Conservation (phyloP, 1,140 invertebrate genomes). For the Dendrolimus kikuchii region DNA sequence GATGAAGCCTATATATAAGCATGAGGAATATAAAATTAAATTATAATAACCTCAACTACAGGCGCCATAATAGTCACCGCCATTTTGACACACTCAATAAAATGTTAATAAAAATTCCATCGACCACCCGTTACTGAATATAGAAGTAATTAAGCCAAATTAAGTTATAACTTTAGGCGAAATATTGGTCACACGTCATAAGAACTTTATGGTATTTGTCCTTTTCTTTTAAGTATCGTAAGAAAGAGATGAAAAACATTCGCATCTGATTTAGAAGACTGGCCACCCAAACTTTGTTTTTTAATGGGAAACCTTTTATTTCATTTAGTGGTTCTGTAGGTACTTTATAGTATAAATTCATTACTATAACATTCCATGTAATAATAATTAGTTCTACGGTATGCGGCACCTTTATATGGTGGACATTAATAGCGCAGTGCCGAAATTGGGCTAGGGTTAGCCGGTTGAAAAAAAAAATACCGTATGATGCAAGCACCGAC, state of each 20-base stretch:
- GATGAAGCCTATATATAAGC: too few species aligned
- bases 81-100: conserved; percentile 47
- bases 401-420: too few species aligned
- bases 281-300: conserved; percentile 26
- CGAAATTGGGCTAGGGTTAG: too few species aligned
- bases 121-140: conserved; percentile 17
- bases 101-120: conserved; percentile 20
- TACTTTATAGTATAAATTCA: too few species aligned
- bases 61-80: conserved; percentile 48
- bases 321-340: too few species aligned
- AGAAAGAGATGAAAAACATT: conserved; percentile 19
- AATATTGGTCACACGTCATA: conserved; percentile 24
- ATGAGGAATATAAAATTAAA: too few species aligned
- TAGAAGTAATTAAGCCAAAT: conserved; percentile 43
- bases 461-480: too few species aligned
- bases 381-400: too few species aligned
- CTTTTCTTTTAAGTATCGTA: conserved; percentile 8
- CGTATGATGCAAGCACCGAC: too few species aligned
- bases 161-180: conserved; percentile 37
- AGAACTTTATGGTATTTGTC: conserved; percentile 11
- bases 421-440: too few species aligned
- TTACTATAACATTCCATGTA: too few species aligned
- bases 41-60: not conserved
- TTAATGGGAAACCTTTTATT: too few species aligned
- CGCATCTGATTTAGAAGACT: conserved; percentile 23